Evolutionary conservation across 2,797 vertebrate genomes (phyloP), one percentile per base, ranked within the genome.

Genomic region (Chromis chromis): DNA sequence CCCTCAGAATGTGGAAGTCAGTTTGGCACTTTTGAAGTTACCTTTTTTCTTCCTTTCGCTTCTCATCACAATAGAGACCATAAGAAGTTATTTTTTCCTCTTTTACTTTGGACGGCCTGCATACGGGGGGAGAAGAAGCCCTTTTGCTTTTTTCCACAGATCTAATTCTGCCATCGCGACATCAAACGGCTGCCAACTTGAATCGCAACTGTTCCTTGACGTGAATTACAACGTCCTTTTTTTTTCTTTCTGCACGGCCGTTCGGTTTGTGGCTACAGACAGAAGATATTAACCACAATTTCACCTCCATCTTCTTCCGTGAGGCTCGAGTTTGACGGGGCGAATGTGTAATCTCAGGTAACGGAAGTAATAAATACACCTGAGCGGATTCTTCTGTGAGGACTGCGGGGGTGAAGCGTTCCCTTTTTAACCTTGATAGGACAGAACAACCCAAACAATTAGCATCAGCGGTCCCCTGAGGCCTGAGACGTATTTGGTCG

Each of bases 21-120:
- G 94, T 78, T 97, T 97, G 97, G 96, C 97, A 98, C 96, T 83
- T 93, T 89, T 93, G 83, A 92, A 95, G 93, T 93, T 74, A 62
- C 54, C 69, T 74, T 62, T 40, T 4, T 27, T 65, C 62, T 55
- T 57, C 8, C 28, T 36, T 36, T 49, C 49, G 64, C 54, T 70
- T 74, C 36, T 84, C 28, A 11, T 76, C 49, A 79, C 57, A 80
- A 81, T 44, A 19, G 46, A 83, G 31, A 76, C 19, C 19, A 22
- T 17, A 44, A 46, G 8, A 61, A 46, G 27, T 62, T 40, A 3
- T 27, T 65, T 64, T 57, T 60, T 10, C 8, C 33, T 36, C 11
- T 68, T 65, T 71, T 28, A 36, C 55, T 80, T 70, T 84, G 58
- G 75, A 85, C 65, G 62, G 72, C 73, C 57, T 81, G 73, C 36